Evolutionary conservation across 2,888 invertebrate genomes (phyloP).

Genomic region (Camponotus fellah): DNA sequence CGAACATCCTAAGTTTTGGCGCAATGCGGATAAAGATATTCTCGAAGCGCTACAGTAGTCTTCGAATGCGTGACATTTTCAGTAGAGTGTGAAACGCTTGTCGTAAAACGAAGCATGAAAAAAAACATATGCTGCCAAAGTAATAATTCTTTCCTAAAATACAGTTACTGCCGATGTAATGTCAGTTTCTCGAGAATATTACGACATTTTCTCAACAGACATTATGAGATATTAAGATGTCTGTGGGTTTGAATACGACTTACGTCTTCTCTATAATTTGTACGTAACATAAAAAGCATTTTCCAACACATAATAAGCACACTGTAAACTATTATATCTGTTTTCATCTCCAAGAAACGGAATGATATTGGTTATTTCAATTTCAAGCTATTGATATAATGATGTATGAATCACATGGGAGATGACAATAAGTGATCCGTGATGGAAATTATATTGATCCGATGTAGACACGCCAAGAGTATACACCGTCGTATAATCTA

Average conservation of each 20-base stretch:
- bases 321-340: not conserved
- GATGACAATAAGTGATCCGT: slow-evolving; percentile 5
- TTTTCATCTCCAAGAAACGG: not conserved
- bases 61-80: not conserved
- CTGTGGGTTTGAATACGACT: not conserved
- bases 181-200: not conserved
- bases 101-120: not conserved
- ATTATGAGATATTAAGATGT: not conserved
- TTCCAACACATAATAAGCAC: not conserved
- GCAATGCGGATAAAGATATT: slow-evolving; percentile 60
- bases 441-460: slow-evolving; percentile 13
- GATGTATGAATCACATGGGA: not conserved
- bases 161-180: not conserved
- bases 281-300: not conserved
- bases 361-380: slow-evolving; percentile 6
- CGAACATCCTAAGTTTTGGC: slow-evolving; percentile 41
- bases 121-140: not conserved
- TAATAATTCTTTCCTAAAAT: slow-evolving; percentile 13
- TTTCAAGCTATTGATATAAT: slow-evolving; percentile 5
- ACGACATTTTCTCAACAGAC: slow-evolving; percentile 4
- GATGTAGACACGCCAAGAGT: slow-evolving; percentile 4
- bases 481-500: slow-evolving; percentile 3
- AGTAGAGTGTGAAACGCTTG: not conserved
- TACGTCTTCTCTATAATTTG: not conserved
- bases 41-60: not conserved